phyloP scores from a whole-genome alignment of 2,888 invertebrate species.

The Cylindroiulus punctatus region DNA sequence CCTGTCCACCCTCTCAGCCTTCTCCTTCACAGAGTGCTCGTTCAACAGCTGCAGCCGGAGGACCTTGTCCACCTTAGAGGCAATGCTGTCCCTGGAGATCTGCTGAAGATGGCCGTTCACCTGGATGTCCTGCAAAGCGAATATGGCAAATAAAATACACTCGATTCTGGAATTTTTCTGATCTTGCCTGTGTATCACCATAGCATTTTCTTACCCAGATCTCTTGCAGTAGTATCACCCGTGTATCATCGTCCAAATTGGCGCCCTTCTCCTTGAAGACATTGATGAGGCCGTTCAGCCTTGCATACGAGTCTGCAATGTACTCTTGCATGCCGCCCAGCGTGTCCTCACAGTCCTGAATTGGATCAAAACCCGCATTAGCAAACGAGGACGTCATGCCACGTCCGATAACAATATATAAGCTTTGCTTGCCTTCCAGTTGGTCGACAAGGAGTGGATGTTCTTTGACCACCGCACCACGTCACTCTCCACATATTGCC shows the following conservation, averaged over 20 bases:
- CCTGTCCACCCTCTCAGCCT: slow-evolving; percentile 40
- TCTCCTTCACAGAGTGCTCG: slow-evolving; percentile 40
- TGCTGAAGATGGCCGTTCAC: slow-evolving; percentile 1
- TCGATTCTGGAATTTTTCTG: too few species aligned
- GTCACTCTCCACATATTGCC: slow-evolving; percentile 35
- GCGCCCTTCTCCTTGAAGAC: slow-evolving; percentile 47
- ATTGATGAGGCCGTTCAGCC: slow-evolving; percentile 31
- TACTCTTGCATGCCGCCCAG: slow-evolving; percentile 37
- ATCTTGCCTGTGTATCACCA: not conserved
- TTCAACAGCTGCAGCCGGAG: slow-evolving; percentile 49
- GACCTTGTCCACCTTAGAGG: slow-evolving; percentile 42
- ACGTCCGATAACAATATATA: not conserved
- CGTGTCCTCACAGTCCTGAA: slow-evolving; percentile 30
- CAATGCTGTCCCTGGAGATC: not conserved
- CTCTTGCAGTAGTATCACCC: slow-evolving; percentile 48
- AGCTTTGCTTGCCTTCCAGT: slow-evolving; percentile 47
- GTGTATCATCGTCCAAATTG: slow-evolving; percentile 47
- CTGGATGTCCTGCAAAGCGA: slow-evolving; percentile 36
- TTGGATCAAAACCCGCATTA: not conserved
- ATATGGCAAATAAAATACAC: not conserved
- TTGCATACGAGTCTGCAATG: not conserved
- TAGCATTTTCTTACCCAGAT: slow-evolving; percentile 49
- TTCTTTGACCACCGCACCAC: slow-evolving; percentile 7
- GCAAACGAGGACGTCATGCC: not conserved
- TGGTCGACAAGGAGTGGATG: not conserved